Conservation (phyloP, 2,888 invertebrate species). For the Hydropsyche betteni region DNA sequence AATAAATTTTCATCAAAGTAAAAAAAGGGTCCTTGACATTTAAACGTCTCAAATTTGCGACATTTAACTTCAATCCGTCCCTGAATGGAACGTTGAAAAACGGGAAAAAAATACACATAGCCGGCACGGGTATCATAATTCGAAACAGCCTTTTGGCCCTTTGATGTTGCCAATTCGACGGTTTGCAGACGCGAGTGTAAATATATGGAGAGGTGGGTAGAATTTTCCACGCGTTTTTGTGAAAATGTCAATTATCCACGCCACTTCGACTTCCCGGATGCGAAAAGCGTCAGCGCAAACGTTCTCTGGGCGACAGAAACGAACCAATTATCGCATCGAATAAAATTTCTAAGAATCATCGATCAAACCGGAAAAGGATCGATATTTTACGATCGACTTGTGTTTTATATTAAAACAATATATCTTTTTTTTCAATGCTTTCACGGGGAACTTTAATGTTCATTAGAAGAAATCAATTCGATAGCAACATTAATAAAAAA, state of each 20-base stretch:
- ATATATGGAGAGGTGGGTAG: neutral
- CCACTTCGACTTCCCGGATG: conserved; percentile 2
- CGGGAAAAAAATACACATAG: too few species aligned
- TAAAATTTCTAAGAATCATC: conserved; percentile 7
- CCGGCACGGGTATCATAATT: neutral
- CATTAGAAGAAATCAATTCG: too few species aligned
- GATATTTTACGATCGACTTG: neutral
- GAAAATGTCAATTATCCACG: neutral
- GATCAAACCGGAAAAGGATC: conserved; percentile 9
- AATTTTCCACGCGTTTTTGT: neutral
- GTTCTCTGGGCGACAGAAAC: neutral
- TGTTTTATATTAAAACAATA: neutral
- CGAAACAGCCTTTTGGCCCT: neutral
- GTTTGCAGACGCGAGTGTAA: neutral
- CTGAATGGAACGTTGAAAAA: too few species aligned
- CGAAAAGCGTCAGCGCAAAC: neutral
- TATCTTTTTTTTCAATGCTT: neutral
- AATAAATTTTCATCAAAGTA: too few species aligned
- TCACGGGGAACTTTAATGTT: too few species aligned
- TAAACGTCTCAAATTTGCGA: too few species aligned
- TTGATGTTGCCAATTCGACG: conserved; percentile 10
- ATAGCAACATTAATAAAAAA: too few species aligned
- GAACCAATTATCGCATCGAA: conserved; percentile 16
- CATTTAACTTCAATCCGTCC: too few species aligned
- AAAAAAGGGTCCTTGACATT: too few species aligned